Evolutionary conservation across 1,140 invertebrate species (phyloP), one percentile per base, ranked within the genome.

Genomic region (Parapsyche elsis): DNA sequence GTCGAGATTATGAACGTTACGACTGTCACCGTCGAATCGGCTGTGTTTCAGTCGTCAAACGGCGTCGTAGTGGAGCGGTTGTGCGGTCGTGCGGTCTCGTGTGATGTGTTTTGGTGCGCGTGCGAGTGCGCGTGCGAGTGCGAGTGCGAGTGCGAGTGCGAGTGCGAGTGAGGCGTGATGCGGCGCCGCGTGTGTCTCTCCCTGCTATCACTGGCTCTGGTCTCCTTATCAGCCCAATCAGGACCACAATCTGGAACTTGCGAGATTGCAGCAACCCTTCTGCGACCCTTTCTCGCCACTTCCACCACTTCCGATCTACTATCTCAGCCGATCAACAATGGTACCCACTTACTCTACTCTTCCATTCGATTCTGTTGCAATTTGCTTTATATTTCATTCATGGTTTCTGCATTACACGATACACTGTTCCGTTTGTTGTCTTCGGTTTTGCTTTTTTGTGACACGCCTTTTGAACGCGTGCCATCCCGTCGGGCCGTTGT

Each of bases 21-120:
- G n/a, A n/a, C n/a, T n/a, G n/a, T n/a, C n/a, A n/a, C n/a, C n/a
- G n/a, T n/a, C n/a, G n/a, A n/a, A n/a, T n/a, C n/a, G n/a, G n/a
- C n/a, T n/a, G n/a, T n/a, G n/a, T n/a, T n/a, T 71, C 70, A 71
- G 70, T 71, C 24, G 24, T 30, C 70, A 26, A 16, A 4, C 9
- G 19, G 70, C n/a, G 70, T 30, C n/a, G 70, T 9, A 1, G 24
- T 30, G 1, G 70, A 26, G 7, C 70, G 70, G 70, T 44, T 2
- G 70, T 71, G 61, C 21, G 64, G 14, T n/a, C n/a, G n/a, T n/a
- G n/a, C n/a, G n/a, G n/a, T n/a, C 9, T 45, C 16, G 24, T 71
- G 70, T 19, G 5, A 71, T 71, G 19, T 23, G 61, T 53, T 71
- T 21, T 71, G 24, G 23, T 12, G 14, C 14, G 23, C n/a, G 70